Conservation (phyloP, 2,888 invertebrate genomes). For the Phytoseiulus persimilis region DNA sequence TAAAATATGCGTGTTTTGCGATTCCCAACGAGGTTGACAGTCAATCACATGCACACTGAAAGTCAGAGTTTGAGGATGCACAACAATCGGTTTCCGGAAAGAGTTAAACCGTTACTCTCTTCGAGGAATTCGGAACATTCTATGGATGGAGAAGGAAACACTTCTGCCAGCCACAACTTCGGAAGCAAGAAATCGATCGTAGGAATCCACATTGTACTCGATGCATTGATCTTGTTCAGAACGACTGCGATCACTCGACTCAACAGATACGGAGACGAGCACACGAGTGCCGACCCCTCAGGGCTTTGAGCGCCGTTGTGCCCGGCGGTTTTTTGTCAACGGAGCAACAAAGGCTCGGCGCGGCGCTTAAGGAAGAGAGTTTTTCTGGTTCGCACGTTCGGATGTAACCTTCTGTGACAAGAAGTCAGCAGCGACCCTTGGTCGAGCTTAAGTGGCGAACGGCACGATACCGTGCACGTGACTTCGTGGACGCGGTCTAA, state of each 20-base stretch:
- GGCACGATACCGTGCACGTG: neutral
- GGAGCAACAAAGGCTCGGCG: neutral
- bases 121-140: no score
- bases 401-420: neutral
- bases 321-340: neutral
- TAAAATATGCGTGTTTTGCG: no score
- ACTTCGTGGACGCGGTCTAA: neutral
- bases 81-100: no score
- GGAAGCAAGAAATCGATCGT: no score
- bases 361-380: neutral
- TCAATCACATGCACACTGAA: no score
- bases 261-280: neutral
- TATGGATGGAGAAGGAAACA: no score
- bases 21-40: no score
- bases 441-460: neutral
- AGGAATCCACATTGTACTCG: neutral
- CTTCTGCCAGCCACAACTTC: no score
- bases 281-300: neutral
- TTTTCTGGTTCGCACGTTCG: neutral
- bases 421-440: neutral
- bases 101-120: no score
- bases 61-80: no score
- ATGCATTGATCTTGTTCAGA: neutral
- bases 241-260: neutral
- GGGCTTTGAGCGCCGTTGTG: neutral